Evolutionary conservation across 2,113 vertebrate species (phyloP).

Genomic region (Recurvirostra avosetta): DNA sequence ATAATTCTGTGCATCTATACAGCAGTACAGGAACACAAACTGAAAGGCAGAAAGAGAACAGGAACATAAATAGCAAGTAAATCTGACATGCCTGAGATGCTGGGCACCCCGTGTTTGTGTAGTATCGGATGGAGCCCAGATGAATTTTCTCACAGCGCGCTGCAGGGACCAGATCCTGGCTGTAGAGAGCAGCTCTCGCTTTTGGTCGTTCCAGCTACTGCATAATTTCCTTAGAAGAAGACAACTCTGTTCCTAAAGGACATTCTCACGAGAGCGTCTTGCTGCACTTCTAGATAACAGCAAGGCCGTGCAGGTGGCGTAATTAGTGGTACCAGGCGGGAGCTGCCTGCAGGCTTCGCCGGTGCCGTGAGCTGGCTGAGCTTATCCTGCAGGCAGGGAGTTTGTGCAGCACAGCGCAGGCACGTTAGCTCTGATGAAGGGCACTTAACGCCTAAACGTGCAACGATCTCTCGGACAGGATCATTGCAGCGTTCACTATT

Average conservation of each 20-base stretch:
- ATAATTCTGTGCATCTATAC: not conserved
- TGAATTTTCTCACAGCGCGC: not conserved
- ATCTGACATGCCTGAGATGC: not conserved
- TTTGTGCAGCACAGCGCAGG: not conserved
- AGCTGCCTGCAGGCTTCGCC: not conserved
- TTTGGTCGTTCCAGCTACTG: not conserved
- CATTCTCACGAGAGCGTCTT: not conserved
- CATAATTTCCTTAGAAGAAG: not conserved
- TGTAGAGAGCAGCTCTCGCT: not conserved
- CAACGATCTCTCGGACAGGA: fast-evolving
- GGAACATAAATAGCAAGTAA: not conserved
- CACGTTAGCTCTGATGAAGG: not conserved
- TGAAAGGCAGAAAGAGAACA: not conserved
- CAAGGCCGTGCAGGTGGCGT: not conserved
- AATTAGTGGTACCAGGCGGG: not conserved
- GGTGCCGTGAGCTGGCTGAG: not conserved
- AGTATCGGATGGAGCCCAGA: not conserved
- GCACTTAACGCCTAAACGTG: not conserved
- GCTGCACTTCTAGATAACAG: not conserved
- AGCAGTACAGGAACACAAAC: not conserved
- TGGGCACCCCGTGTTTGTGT: not conserved
- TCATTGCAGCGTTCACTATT: fast-evolving
- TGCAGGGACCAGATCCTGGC: not conserved
- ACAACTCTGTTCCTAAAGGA: not conserved
- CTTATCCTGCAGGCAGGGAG: not conserved